Evolutionary conservation across 2,113 vertebrate species (phyloP).

Genomic region (Vulpes lagopus): DNA sequence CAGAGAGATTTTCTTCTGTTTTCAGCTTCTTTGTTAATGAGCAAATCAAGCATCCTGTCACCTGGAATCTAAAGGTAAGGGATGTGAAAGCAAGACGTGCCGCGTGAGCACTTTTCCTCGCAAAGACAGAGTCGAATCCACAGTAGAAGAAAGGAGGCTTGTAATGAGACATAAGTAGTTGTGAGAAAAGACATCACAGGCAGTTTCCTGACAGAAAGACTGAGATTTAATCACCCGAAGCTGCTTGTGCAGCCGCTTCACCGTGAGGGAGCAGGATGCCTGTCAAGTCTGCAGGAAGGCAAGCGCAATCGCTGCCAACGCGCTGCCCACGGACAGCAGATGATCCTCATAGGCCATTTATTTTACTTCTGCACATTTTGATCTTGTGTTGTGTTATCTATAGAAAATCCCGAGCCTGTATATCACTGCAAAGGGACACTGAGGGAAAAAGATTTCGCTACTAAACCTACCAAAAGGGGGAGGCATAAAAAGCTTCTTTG

Average conservation of each 20-base stretch:
- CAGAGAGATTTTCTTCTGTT: constrained; percentile 49
- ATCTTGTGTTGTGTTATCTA: constrained; percentile 76
- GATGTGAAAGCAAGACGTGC: constrained; percentile 74
- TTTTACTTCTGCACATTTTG: constrained; percentile 78
- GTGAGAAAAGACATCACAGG: constrained; percentile 84
- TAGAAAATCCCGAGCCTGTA: constrained; percentile 66
- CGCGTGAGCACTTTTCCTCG: constrained; percentile 57
- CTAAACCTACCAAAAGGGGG: constrained; percentile 28
- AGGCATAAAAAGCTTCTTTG: neutral
- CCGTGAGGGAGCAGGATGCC: constrained; percentile 71
- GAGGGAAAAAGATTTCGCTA: constrained; percentile 33
- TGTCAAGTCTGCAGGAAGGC: constrained; percentile 78
- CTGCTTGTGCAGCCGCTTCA: constrained; percentile 74
- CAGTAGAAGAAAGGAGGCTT: constrained; percentile 76
- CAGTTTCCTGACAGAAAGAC: constrained; percentile 83
- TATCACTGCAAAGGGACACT: constrained; percentile 72
- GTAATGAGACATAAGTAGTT: constrained; percentile 84
- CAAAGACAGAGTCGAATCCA: constrained; percentile 47
- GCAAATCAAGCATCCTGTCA: constrained; percentile 74
- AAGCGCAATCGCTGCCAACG: constrained; percentile 73
- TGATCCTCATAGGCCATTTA: constrained; percentile 80
- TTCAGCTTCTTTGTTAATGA: constrained; percentile 69
- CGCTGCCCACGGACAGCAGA: constrained; percentile 77
- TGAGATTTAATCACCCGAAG: constrained; percentile 84
- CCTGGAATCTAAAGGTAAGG: constrained; percentile 69